phyloP scores from a whole-genome alignment of 2,113 vertebrate species.

The Montifringilla adamsi region DNA sequence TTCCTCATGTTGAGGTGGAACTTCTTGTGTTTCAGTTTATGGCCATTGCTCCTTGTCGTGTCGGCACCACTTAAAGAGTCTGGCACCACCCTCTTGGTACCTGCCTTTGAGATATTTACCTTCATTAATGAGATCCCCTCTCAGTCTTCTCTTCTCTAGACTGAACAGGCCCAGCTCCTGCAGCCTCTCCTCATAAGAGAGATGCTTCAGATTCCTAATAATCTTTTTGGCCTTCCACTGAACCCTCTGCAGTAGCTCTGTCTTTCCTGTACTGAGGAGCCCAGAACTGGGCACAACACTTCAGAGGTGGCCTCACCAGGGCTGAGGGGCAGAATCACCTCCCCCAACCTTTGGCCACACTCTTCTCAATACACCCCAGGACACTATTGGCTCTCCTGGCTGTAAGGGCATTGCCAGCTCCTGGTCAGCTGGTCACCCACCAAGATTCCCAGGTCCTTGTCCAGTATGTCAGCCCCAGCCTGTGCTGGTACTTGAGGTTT shows the following conservation, averaged over 20 bases:
- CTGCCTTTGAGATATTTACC: background rate
- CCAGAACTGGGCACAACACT: background rate
- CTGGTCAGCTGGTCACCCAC: background rate
- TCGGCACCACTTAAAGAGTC: background rate
- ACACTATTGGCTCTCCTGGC: background rate
- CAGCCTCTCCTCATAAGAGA: background rate
- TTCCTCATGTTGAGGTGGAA: background rate
- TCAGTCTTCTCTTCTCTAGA: background rate
- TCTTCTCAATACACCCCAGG: rapidly evolving
- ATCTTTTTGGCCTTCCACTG: background rate
- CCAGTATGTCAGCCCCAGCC: background rate
- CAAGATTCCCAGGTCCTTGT: background rate
- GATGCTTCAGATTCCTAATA: background rate
- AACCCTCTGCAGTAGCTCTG: background rate
- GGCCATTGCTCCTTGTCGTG: background rate
- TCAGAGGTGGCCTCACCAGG: rapidly evolving
- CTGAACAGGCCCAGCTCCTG: background rate
- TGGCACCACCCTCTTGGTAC: background rate
- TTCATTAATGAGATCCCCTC: background rate
- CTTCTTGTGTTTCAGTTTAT: background rate
- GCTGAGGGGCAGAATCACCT: background rate
- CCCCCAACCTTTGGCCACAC: rapidly evolving
- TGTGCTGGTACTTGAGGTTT: background rate
- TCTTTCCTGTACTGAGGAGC: background rate
- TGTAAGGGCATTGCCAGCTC: background rate